phyloP scores from a whole-genome alignment of 1,140 invertebrate genomes.

The Panulirus ornatus region DNA sequence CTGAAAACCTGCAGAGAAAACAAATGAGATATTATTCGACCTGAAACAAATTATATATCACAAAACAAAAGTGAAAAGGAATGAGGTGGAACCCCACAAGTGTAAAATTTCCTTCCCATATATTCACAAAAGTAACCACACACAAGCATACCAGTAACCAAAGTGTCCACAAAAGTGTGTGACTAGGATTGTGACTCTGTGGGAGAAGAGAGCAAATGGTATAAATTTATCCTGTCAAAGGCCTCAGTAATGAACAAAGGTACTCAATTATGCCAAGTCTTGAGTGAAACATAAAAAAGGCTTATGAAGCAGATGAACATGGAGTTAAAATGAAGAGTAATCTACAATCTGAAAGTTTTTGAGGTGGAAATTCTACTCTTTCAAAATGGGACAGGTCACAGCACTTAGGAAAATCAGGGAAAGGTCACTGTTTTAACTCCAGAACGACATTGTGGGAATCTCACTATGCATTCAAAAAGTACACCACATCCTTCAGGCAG shows the following conservation, averaged over 20 bases:
- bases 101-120: no score
- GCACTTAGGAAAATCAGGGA: no score
- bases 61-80: not conserved
- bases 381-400: no score
- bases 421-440: no score
- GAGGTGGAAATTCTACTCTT: no score
- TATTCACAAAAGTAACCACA: not conserved
- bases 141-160: not conserved
- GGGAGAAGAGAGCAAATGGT: no score
- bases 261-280: not conserved
- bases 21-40: not conserved
- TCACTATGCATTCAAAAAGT: no score
- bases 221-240: not conserved
- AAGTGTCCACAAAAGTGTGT: not conserved
- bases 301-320: not conserved
- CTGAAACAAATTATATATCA: not conserved
- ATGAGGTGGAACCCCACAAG: no score
- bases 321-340: not conserved
- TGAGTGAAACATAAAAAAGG: not conserved
- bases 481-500: no score
- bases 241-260: not conserved
- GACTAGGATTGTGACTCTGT: no score
- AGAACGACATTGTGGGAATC: no score
- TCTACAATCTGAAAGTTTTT: not conserved
- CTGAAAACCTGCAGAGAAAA: conserved; percentile 83